Percentiles rank a stretch among this genome's conserved stretches.
Evolutionary conservation across 2,113 vertebrate genomes (phyloP).

Genomic region (Hippopotamus amphibius): DNA sequence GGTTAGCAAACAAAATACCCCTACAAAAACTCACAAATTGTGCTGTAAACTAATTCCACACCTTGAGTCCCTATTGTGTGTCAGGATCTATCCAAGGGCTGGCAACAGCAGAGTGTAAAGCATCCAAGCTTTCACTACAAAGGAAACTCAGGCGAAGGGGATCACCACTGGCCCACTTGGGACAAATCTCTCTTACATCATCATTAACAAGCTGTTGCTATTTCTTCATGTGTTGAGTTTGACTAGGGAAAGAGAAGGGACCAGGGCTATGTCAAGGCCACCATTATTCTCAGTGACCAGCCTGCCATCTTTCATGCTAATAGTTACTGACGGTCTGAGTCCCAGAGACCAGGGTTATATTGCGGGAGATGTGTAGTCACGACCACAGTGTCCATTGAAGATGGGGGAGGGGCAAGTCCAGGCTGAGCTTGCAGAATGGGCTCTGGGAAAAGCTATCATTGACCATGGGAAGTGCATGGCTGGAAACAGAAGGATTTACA

Average conservation of each 20-base stretch:
- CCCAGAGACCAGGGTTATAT: background rate
- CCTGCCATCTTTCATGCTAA: background rate
- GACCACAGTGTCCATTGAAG: accelerated
- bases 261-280: background rate
- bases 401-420: background rate
- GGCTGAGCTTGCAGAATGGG: background rate
- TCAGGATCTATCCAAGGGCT: background rate
- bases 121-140: accelerated
- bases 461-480: background rate
- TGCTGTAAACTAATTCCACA: background rate
- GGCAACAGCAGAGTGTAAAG: background rate
- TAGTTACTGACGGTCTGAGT: background rate
- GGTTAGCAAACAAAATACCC: background rate
- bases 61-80: background rate
- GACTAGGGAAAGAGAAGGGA: background rate
- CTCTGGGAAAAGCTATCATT: background rate
- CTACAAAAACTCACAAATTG: background rate
- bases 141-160: background rate
- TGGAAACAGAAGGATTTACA: background rate
- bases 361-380: accelerated
- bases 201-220: background rate
- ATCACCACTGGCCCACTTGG: background rate
- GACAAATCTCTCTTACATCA: background rate
- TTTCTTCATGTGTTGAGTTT: background rate
- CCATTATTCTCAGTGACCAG: background rate